phyloP scores from a whole-genome alignment of 2,113 vertebrate species.

The Phrynosoma blainvillii region DNA sequence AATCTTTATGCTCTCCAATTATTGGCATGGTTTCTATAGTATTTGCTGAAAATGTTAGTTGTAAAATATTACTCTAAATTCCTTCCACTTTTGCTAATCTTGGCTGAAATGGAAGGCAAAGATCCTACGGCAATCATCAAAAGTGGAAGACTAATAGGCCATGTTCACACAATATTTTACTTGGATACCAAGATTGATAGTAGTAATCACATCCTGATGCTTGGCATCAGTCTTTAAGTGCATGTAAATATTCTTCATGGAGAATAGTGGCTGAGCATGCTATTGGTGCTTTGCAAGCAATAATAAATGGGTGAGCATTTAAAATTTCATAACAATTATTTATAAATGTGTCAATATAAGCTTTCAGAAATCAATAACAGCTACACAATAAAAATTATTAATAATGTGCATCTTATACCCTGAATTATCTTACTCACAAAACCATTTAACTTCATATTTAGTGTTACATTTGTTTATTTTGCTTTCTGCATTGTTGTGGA shows the following conservation, averaged over 20 bases:
- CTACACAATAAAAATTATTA: slow-evolving; percentile 6
- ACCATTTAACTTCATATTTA: slow-evolving; percentile 7
- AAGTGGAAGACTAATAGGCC: slow-evolving; percentile 27
- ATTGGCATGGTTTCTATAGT: slow-evolving; percentile 56
- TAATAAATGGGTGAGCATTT: slow-evolving; percentile 5
- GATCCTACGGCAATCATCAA: slow-evolving; percentile 34
- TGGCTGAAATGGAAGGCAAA: slow-evolving; percentile 46
- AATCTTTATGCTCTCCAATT: slow-evolving; percentile 51
- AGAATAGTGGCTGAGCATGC: not conserved
- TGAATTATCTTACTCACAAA: not conserved
- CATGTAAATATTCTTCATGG: slow-evolving; percentile 34
- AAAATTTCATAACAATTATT: slow-evolving; percentile 40
- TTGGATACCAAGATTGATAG: slow-evolving; percentile 34
- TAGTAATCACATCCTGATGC: slow-evolving; percentile 40
- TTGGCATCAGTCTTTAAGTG: slow-evolving; percentile 38
- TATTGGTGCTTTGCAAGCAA: not conserved
- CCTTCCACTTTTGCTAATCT: slow-evolving; percentile 51
- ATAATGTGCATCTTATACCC: not conserved
- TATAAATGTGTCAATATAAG: not conserved
- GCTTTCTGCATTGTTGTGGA: not conserved
- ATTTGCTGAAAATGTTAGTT: slow-evolving; percentile 46
- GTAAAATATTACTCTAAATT: slow-evolving; percentile 44
- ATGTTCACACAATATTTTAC: slow-evolving; percentile 38
- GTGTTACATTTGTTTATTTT: not conserved
- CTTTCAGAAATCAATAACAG: slow-evolving; percentile 31